phyloP scores from a whole-genome alignment of 2,888 invertebrate species.

The Portevinia maculata region DNA sequence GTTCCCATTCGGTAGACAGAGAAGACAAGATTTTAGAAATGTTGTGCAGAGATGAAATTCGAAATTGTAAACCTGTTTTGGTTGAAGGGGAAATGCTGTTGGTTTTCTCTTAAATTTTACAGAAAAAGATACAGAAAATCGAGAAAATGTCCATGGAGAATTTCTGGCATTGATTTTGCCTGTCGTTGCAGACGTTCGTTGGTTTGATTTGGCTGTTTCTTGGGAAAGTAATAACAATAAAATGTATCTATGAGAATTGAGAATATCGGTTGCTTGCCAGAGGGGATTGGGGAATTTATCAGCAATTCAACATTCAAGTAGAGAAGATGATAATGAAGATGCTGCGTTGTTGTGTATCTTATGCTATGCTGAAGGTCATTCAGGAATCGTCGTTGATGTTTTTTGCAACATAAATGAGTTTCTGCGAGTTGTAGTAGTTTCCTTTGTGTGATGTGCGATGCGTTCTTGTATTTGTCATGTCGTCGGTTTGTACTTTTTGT shows the following conservation, averaged over 20 bases:
- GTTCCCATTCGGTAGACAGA: conserved; percentile 16
- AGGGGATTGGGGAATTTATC: neutral
- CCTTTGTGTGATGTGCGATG: conserved; percentile 29
- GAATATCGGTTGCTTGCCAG: conserved; percentile 9
- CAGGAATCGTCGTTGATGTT: conserved; percentile 54
- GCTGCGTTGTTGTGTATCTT: conserved; percentile 61
- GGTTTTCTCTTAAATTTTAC: conserved; percentile 52
- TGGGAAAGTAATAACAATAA: conserved; percentile 67
- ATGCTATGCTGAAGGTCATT: conserved; percentile 67
- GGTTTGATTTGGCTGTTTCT: conserved; percentile 53
- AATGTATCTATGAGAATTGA: conserved; percentile 61
- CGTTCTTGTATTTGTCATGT: conserved; percentile 38
- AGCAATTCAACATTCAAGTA: conserved; percentile 55
- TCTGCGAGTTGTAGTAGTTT: conserved; percentile 54
- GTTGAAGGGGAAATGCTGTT: conserved; percentile 27
- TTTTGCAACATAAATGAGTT: conserved; percentile 71
- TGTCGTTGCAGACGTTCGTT: conserved; percentile 48
- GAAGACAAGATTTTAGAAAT: conserved; percentile 20
- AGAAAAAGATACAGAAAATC: conserved; percentile 12
- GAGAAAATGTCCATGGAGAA: conserved; percentile 47
- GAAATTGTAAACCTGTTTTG: conserved; percentile 49
- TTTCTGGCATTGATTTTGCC: conserved; percentile 66
- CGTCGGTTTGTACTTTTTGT: conserved; percentile 47
- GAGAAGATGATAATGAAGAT: conserved; percentile 47
- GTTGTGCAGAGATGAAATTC: conserved; percentile 50